phyloP scores from a whole-genome alignment of 2,113 vertebrate species.

The Tachysurus fulvidraco region DNA sequence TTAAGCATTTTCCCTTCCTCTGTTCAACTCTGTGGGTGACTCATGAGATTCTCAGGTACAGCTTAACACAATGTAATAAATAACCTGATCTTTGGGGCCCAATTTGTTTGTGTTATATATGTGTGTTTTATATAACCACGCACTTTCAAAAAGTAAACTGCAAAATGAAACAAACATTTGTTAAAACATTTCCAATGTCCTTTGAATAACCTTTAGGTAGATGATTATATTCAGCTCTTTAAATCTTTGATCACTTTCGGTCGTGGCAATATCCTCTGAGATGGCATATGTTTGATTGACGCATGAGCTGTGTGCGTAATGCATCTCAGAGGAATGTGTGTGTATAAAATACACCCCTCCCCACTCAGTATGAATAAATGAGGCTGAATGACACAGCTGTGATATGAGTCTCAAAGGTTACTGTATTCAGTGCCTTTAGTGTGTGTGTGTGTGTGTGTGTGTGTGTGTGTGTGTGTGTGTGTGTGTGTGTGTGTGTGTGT shows the following conservation, averaged over 20 bases:
- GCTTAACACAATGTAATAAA: neutral
- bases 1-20: neutral
- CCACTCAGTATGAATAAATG: conserved; percentile 40
- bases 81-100: neutral
- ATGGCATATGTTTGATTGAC: conserved; percentile 27
- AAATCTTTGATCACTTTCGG: conserved; percentile 10
- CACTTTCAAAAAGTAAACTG: neutral
- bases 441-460: conserved; percentile 9
- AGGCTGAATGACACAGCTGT: conserved; percentile 48
- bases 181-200: neutral
- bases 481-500: neutral
- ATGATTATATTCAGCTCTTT: neutral
- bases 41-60: conserved; percentile 3
- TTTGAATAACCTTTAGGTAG: neutral
- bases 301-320: conserved; percentile 5
- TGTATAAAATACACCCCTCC: conserved; percentile 12
- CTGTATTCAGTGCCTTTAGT: conserved; percentile 37
- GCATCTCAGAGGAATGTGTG: neutral
- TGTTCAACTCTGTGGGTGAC: neutral
- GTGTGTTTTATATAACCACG: neutral
- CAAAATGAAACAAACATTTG: neutral
- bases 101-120: neutral
- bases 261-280: conserved; percentile 13
- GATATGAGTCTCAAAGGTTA: conserved; percentile 36
- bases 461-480: neutral